Conservation (phyloP, 2,888 invertebrate genomes). For the Rhamnusium bicolor region DNA sequence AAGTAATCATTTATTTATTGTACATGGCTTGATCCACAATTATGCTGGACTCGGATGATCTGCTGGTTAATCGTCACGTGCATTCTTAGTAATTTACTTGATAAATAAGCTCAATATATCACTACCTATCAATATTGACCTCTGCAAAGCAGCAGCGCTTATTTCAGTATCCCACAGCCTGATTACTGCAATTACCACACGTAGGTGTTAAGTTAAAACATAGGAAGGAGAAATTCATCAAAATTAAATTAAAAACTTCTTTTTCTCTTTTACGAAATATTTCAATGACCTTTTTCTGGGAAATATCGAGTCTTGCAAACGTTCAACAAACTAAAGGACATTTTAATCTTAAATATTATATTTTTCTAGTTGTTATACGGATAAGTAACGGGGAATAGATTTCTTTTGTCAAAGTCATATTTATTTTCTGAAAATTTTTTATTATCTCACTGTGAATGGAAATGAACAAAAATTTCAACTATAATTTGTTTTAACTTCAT, state of each 20-base stretch:
- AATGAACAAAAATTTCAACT: too few species aligned
- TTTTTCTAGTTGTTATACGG: too few species aligned
- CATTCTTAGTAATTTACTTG: slow-evolving; percentile 50
- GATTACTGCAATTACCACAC: slow-evolving; percentile 53
- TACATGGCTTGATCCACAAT: background rate
- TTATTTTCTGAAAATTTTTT: too few species aligned
- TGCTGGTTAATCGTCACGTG: slow-evolving; percentile 36
- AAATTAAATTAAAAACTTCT: slow-evolving; percentile 29
- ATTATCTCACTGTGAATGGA: too few species aligned
- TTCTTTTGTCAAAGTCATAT: too few species aligned
- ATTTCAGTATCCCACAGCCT: slow-evolving; percentile 45
- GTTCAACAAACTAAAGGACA: background rate
- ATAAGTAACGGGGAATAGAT: too few species aligned
- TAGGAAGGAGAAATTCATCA: slow-evolving; percentile 25
- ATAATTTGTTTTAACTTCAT: too few species aligned
- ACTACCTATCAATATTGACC: slow-evolving; percentile 50
- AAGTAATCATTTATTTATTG: background rate
- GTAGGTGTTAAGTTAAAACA: slow-evolving; percentile 51
- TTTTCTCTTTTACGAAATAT: slow-evolving; percentile 19
- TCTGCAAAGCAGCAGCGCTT: slow-evolving; percentile 31
- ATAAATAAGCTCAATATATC: slow-evolving; percentile 52
- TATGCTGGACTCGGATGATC: background rate
- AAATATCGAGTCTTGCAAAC: background rate
- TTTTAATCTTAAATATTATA: background rate
- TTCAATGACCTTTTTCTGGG: slow-evolving; percentile 25